Conservation (phyloP, 2,888 invertebrate genomes). For the Homarus gammarus region DNA sequence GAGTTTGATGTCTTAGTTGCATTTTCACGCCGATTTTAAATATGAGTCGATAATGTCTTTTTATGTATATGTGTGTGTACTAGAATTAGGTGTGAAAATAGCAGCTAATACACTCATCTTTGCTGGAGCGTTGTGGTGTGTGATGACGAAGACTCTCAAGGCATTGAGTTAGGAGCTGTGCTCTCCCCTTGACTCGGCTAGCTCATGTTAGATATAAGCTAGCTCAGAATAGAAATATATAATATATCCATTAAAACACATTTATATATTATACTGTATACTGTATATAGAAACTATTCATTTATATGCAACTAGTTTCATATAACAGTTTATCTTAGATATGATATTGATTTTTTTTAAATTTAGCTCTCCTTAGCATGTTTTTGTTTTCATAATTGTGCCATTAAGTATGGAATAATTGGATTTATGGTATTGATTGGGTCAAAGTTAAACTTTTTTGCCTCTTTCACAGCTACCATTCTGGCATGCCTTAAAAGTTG, state of each 20-base stretch:
- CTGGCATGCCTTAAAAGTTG: neutral
- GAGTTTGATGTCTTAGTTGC: neutral
- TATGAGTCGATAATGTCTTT: neutral
- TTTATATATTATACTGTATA: constrained; percentile 13
- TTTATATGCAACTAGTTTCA: neutral
- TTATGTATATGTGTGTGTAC: neutral
- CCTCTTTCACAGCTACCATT: neutral
- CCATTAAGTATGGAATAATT: neutral
- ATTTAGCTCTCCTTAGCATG: no score
- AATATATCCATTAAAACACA: constrained; percentile 1
- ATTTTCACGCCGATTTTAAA: neutral
- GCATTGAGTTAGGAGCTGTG: neutral
- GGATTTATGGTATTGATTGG: neutral
- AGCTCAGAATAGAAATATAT: neutral
- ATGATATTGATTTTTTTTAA: neutral
- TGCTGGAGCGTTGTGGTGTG: neutral
- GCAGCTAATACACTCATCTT: no score
- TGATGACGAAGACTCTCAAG: neutral
- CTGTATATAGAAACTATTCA: neutral
- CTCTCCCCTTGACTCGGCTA: neutral
- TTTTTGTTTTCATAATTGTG: neutral
- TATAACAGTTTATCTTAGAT: constrained; percentile 5
- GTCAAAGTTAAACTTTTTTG: neutral
- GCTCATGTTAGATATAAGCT: no score
- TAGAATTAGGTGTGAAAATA: neutral